phyloP scores from a whole-genome alignment of 2,113 vertebrate species.

The Carlito syrichta region DNA sequence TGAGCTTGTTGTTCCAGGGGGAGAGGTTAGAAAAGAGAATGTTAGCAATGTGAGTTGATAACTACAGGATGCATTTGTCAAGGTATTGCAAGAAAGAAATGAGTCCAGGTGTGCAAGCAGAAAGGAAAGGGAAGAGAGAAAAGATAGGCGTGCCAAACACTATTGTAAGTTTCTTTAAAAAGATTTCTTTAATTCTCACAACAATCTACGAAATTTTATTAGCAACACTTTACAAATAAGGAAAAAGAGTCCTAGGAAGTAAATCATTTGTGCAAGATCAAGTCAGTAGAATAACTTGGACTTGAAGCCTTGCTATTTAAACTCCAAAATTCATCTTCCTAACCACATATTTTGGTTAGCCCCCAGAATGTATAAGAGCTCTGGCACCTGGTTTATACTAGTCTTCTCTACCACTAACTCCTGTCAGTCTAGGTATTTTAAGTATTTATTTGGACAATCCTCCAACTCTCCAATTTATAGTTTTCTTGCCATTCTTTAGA shows the following conservation, averaged over 20 bases:
- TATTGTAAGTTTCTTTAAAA: not conserved
- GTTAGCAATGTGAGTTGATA: not conserved
- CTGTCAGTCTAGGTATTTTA: not conserved
- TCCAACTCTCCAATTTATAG: not conserved
- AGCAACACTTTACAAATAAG: not conserved
- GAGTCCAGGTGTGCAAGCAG: not conserved
- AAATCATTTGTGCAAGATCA: slow-evolving; percentile 15
- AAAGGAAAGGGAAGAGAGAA: not conserved
- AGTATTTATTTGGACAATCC: not conserved
- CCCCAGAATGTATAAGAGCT: not conserved
- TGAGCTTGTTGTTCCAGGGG: not conserved
- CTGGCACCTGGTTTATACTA: not conserved
- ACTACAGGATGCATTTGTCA: not conserved
- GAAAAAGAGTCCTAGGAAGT: not conserved
- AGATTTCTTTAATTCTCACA: not conserved
- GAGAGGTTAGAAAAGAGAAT: not conserved
- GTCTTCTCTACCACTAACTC: not conserved
- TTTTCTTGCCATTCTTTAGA: not conserved
- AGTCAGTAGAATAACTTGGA: not conserved
- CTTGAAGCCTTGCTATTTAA: not conserved
- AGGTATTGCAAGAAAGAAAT: not conserved
- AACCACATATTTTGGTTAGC: not conserved
- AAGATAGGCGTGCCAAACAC: not conserved
- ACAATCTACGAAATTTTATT: not conserved
- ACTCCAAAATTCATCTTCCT: not conserved